Conservation (phyloP, 2,113 vertebrate species). For the Xenus cinereus region DNA sequence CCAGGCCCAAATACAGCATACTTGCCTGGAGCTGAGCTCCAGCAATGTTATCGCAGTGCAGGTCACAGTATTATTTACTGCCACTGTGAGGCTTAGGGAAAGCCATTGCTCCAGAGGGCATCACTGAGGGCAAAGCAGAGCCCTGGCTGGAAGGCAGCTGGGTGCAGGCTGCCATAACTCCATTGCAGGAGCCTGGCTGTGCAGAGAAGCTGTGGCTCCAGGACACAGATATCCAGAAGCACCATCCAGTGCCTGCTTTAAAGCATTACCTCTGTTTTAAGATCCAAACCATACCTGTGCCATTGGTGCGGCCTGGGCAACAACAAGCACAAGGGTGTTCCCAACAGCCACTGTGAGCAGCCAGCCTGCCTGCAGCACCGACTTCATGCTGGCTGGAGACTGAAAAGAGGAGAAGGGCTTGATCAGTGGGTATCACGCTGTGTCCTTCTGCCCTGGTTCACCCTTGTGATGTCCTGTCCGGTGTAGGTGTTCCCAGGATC, state of each 20-base stretch:
- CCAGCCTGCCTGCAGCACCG: conserved; percentile 95
- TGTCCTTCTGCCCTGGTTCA: background rate
- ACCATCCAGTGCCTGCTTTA: background rate
- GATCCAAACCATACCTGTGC: conserved; percentile 83
- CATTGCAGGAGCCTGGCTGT: background rate
- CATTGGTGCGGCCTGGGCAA: conserved; percentile 89
- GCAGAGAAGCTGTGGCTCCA: background rate
- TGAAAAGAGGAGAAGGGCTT: conserved; percentile 62
- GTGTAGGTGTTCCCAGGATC: background rate
- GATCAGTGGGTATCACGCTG: background rate
- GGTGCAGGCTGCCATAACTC: background rate
- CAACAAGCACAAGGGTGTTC: conserved; percentile 91
- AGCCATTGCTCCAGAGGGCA: background rate
- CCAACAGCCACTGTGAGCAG: conserved; percentile 93
- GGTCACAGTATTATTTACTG: background rate
- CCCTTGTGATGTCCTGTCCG: background rate
- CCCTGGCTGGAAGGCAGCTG: background rate
- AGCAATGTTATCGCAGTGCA: fast-evolving
- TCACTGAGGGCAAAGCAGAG: background rate
- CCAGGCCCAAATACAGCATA: background rate
- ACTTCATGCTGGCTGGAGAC: conserved; percentile 97
- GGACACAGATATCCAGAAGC: background rate
- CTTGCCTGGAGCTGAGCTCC: background rate
- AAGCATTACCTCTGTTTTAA: background rate
- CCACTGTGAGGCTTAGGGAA: background rate